Evolutionary conservation across 2,888 invertebrate genomes (phyloP), one percentile per base, ranked within the genome.

Genomic region (Nemapogon koenigi): DNA sequence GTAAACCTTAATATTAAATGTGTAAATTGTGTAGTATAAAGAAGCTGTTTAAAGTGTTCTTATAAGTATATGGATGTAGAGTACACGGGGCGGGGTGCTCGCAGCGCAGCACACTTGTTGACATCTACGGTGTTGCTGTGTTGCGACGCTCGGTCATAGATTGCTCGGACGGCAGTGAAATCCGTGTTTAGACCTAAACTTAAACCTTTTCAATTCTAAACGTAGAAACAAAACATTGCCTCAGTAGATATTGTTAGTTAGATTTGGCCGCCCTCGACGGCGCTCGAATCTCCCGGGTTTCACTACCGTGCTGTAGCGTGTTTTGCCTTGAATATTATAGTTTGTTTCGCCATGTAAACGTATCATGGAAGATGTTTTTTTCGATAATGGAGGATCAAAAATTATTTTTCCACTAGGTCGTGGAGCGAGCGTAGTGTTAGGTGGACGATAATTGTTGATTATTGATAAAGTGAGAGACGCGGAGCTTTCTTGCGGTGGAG

Each of bases 401-500:
- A 71, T 59, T 76, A 76, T 76, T 76, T 78, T 78, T 78, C 75
- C 78, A 76, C 75, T 78, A 62, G 71, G 71, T 48, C 48, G 64
- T 58, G 59, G 65, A 67, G 62, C 69, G 68, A 69, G 65, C 3
- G 72, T 75, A 73, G 71, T 66, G 64, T 69, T 75, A 75, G 67
- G 60, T 61, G 72, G 68, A 68, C 71, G 73, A 66, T 70, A 69
- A 73, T 78, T 78, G 78, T 78, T 78, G 78, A 78, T 78, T 76
- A 76, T 76, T 78, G 78, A 72, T 69, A 75, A 73, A 69, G 68
- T 70, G 75, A 75, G 70, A n/a, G n/a, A n/a, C n/a, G n/a, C n/a
- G n/a, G n/a, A n/a, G n/a, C n/a, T n/a, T n/a, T n/a, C n/a, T n/a
- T n/a, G n/a, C n/a, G n/a, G n/a, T n/a, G n/a, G n/a, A n/a, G n/a